phyloP scores from a whole-genome alignment of 2,888 invertebrate genomes.

The Drosophila rellima region DNA sequence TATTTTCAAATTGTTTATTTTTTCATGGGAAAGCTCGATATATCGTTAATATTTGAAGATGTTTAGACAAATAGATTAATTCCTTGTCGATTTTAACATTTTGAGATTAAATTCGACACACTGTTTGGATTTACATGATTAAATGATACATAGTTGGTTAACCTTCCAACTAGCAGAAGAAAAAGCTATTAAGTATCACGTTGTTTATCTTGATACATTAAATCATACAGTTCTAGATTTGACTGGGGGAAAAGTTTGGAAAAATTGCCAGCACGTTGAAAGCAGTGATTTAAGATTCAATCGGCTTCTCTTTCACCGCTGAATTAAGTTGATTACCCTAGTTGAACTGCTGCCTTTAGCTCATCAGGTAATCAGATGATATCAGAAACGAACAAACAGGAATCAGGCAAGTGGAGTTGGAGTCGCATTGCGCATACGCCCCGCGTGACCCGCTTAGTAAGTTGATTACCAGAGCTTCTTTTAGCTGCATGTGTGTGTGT shows the following conservation, averaged over 20 bases:
- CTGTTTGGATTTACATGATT: too few relatives aligned
- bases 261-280: background rate
- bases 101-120: too few relatives aligned
- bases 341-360: background rate
- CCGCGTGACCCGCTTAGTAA: conserved; percentile 58
- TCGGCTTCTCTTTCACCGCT: background rate
- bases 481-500: background rate
- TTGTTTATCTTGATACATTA: background rate
- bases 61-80: too few relatives aligned
- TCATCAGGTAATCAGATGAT: conserved; percentile 32
- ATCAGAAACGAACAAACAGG: conserved; percentile 21
- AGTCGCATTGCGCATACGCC: conserved; percentile 35
- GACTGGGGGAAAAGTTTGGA: background rate
- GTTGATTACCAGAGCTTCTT: conserved; percentile 47
- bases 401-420: conserved; percentile 22
- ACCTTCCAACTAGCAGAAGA: background rate
- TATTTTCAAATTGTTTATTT: too few relatives aligned
- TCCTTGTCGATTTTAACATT: too few relatives aligned
- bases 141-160: background rate
- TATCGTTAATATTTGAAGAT: too few relatives aligned
- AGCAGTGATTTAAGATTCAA: conserved; percentile 6
- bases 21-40: too few relatives aligned
- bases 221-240: background rate
- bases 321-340: conserved; percentile 22
- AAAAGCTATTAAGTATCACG: background rate